Conservation (phyloP, 1,140 invertebrate species). For the Drosophila rufa region DNA sequence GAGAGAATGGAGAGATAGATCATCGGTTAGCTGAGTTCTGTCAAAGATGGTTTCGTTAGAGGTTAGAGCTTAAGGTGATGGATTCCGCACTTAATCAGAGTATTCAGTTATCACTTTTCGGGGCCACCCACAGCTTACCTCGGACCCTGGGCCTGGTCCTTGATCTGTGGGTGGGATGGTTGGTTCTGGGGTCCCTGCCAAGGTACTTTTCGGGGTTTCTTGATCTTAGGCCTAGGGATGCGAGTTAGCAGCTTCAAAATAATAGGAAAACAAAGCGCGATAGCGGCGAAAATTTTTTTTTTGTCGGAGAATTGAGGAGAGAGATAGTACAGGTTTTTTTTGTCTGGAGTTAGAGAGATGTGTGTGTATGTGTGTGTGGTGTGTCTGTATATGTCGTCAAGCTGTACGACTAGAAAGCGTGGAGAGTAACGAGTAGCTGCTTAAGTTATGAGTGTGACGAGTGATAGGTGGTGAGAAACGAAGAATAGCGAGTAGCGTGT, state of each 20-base stretch:
- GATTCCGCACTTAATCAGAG: conserved; percentile 21
- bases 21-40: conserved; percentile 53
- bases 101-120: background rate
- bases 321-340: conserved; percentile 28
- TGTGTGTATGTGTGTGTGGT: conserved; percentile 10
- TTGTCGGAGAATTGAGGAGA: conserved; percentile 38
- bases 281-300: no score
- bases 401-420: conserved; percentile 10
- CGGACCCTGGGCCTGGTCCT: conserved; percentile 23
- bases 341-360: conserved; percentile 1
- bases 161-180: conserved; percentile 30
- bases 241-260: conserved; percentile 42
- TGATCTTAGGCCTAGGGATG: conserved; percentile 34
- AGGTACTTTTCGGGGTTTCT: background rate
- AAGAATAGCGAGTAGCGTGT: conserved; percentile 1
- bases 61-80: conserved; percentile 29
- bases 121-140: conserved; percentile 51
- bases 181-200: background rate
- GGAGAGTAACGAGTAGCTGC: background rate
- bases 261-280: conserved; percentile 52
- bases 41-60: conserved; percentile 46
- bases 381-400: conserved; percentile 3
- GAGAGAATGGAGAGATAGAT: conserved; percentile 48
- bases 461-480: no score
- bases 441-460: no score